These are phyloP conservation scores for Morinoia aosen DNA, from an alignment of 2,888 invertebrate species.

Conservation along the genomic window DNA sequence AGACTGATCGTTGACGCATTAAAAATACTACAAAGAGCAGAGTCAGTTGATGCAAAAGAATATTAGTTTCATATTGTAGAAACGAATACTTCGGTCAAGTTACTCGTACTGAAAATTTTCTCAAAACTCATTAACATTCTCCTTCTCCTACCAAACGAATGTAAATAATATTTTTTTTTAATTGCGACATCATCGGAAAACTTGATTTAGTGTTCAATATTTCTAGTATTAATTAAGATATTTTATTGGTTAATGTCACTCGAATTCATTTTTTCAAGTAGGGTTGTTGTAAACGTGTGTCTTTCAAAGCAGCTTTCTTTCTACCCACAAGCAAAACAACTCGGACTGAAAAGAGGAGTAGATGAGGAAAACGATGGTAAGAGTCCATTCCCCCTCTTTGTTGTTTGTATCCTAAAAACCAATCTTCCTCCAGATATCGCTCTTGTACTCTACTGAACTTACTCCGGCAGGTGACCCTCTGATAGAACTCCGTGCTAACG, in stretches of 20 bases:
- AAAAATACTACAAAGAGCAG: too few relatives aligned
- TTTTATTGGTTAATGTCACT: background rate
- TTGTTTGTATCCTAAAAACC: background rate
- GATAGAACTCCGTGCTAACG: constrained; percentile 60
- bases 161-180: background rate
- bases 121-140: background rate
- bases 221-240: background rate
- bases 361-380: constrained; percentile 18
- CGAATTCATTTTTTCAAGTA: background rate
- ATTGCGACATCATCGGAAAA: background rate
- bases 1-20: too few relatives aligned
- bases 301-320: background rate
- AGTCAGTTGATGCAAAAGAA: too few relatives aligned
- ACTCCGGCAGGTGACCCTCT: constrained; percentile 63
- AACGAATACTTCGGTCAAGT: background rate
- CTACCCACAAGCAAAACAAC: background rate
- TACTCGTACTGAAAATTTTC: background rate
- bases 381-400: background rate
- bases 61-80: too few relatives aligned
- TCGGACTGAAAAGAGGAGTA: constrained; percentile 18
- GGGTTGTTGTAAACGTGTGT: background rate
- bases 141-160: background rate
- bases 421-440: background rate
- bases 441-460: background rate
- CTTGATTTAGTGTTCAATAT: background rate